These are phyloP conservation scores for Mystacides longicornis DNA, from an alignment of 2,888 invertebrate genomes.

Conservation along the genomic window DNA sequence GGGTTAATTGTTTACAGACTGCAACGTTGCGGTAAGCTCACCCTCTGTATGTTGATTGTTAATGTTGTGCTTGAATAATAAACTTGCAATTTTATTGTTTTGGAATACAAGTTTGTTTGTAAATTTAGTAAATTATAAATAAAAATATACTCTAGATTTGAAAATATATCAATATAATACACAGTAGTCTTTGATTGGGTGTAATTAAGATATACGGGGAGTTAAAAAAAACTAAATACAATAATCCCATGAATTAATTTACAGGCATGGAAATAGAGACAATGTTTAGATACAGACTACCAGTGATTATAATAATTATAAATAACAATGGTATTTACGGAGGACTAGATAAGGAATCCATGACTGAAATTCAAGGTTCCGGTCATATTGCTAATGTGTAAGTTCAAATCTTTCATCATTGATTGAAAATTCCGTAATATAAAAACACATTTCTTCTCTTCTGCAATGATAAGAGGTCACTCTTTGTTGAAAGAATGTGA, in stretches of 20 bases:
- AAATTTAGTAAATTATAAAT: too few species aligned
- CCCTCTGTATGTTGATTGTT: too few species aligned
- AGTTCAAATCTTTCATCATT: slow-evolving; percentile 30
- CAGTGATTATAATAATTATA: slow-evolving; percentile 81
- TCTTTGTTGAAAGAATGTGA: not conserved
- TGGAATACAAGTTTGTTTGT: too few species aligned
- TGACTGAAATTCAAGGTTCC: slow-evolving; percentile 58
- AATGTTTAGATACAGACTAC: slow-evolving; percentile 87
- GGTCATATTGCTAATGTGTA: slow-evolving; percentile 73
- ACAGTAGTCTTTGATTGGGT: too few species aligned
- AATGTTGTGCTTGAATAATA: too few species aligned
- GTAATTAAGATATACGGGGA: too few species aligned
- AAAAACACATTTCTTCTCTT: not conserved
- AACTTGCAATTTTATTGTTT: too few species aligned
- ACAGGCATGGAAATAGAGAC: slow-evolving; percentile 95
- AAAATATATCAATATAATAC: too few species aligned
- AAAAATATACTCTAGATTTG: too few species aligned
- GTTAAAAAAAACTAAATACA: not conserved
- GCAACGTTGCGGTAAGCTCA: too few species aligned
- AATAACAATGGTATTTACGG: slow-evolving; percentile 95
- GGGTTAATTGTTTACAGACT: too few species aligned
- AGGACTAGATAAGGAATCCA: slow-evolving; percentile 73
- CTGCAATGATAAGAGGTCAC: not conserved
- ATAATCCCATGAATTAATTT: slow-evolving; percentile 11
- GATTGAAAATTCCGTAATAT: not conserved